Base-by-base conservation (phyloP, 1,140 invertebrate genomes). In the Drosophila pallidifrons region DNA sequence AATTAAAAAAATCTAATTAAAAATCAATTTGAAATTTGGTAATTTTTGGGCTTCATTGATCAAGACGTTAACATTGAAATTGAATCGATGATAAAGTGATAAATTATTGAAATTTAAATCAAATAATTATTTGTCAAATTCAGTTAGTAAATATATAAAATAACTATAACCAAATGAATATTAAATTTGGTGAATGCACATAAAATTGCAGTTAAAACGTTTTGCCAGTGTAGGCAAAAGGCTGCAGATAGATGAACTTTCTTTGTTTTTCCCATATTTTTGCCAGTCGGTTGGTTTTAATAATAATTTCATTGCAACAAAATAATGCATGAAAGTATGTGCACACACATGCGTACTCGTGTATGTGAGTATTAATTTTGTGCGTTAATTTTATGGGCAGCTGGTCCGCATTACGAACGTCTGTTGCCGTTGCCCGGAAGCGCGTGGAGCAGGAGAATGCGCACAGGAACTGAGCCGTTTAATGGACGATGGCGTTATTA, bases 401-500 rank as follows among this genome's bases (percentile, higher is more conserved):
- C 66, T 77, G 80, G 52, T 67, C 66, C 65, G 52, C 59, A 64
- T 73, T 67, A 81, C 46, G 64, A 57, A 73, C 68, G 38, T 66
- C 67, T 70, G 66, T 70, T 69, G 49, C 13, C 65, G 66, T 70
- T 69, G 49, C 13, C 65, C 41, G 47, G 63, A 51, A 60, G 28
- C 13, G 20, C n/a, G 30, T 43, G 57, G 59, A 10, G 43, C 25
- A 10, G 35, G 52, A 8, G 49, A 55, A 30, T 51, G 69, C 10
- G 45, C 7, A 66, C 65, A 75, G 64, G 68, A 70, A 54, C 81
- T 72, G 76, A 69, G 65, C 75, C 76, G 67, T 67, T 83, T 88
- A 88, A 88, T 88, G 82, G 76, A 79, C 73, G 68, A 65, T 51
- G 55, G 58, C 65, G 64, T 81, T 89, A 88, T 85, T 89, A 88